Evolutionary conservation across 1,140 invertebrate species (phyloP).

Genomic region (Cotesia typhae): DNA sequence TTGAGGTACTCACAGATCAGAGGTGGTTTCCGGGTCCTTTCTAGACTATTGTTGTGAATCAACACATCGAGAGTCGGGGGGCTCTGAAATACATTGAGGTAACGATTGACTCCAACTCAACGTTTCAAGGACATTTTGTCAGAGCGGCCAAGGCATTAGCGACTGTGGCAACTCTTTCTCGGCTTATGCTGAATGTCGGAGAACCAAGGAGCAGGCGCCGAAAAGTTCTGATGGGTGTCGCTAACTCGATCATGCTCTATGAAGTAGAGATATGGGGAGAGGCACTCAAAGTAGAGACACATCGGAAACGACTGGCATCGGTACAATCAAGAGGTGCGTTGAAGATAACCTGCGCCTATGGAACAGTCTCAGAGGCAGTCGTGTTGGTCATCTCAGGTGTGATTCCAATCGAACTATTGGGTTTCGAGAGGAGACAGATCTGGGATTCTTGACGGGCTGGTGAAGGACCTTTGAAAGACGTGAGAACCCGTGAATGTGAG

Average conservation of each 20-base stretch:
- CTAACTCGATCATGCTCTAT: constrained; percentile 36
- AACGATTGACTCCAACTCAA: constrained; percentile 33
- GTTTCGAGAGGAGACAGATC: background rate
- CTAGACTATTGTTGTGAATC: constrained; percentile 4
- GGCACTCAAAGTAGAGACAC: constrained; percentile 29
- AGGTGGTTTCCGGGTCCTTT: constrained; percentile 5
- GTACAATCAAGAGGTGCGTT: constrained; percentile 38
- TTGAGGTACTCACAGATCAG: constrained; percentile 31
- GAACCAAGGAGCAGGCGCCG: constrained; percentile 42
- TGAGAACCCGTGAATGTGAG: background rate
- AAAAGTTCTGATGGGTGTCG: constrained; percentile 36
- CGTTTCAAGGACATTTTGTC: constrained; percentile 36
- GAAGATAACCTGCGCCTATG: constrained; percentile 14
- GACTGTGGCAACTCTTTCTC: constrained; percentile 31
- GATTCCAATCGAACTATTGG: constrained; percentile 36
- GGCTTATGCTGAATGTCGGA: constrained; percentile 45
- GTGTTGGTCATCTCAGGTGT: constrained; percentile 17
- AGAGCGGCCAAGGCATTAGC: constrained; percentile 29
- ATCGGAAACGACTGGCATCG: constrained; percentile 35
- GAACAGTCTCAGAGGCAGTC: constrained; percentile 26
- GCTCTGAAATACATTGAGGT: constrained; percentile 43
- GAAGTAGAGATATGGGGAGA: no score
- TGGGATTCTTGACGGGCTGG: constrained; percentile 39
- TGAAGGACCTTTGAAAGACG: background rate
- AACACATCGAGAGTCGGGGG: constrained; percentile 6